phyloP scores from a whole-genome alignment of 2,797 vertebrate genomes.

The Scolopax bukidnonensis region DNA sequence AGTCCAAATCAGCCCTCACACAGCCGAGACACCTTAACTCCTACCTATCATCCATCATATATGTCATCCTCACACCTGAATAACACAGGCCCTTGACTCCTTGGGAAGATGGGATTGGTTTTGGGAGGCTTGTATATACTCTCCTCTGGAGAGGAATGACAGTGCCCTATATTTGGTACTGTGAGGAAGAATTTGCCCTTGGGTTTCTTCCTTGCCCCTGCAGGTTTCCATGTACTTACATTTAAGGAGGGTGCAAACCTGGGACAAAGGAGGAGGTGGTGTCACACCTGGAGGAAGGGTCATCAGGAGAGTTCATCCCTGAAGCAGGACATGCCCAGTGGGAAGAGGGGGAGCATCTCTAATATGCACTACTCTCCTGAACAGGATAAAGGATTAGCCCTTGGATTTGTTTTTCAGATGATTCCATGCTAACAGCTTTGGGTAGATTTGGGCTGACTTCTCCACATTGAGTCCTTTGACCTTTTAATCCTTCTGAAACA shows the following conservation, averaged over 20 bases:
- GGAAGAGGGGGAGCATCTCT: background rate
- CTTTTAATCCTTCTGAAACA: slow-evolving; percentile 77
- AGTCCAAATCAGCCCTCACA: background rate
- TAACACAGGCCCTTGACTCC: background rate
- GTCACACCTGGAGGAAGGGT: background rate
- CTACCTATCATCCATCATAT: background rate
- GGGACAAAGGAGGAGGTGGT: background rate
- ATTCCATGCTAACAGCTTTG: slow-evolving; percentile 68
- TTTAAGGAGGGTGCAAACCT: background rate
- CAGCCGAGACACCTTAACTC: background rate
- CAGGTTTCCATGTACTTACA: background rate
- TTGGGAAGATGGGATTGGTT: background rate
- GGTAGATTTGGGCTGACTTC: slow-evolving; percentile 54
- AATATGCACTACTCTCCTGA: slow-evolving; percentile 11
- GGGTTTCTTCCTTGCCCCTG: background rate
- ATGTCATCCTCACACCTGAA: background rate
- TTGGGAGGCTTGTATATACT: background rate
- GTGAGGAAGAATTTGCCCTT: slow-evolving; percentile 15
- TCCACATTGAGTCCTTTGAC: slow-evolving; percentile 68
- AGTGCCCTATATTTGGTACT: background rate
- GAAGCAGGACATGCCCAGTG: background rate
- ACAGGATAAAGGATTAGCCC: slow-evolving; percentile 61
- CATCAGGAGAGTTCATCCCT: background rate
- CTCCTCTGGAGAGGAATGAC: background rate
- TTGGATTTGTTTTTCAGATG: slow-evolving; percentile 67